Evolutionary conservation across 1,140 invertebrate species (phyloP), one percentile per base, ranked within the genome.

Genomic region (Nebria ingens): DNA sequence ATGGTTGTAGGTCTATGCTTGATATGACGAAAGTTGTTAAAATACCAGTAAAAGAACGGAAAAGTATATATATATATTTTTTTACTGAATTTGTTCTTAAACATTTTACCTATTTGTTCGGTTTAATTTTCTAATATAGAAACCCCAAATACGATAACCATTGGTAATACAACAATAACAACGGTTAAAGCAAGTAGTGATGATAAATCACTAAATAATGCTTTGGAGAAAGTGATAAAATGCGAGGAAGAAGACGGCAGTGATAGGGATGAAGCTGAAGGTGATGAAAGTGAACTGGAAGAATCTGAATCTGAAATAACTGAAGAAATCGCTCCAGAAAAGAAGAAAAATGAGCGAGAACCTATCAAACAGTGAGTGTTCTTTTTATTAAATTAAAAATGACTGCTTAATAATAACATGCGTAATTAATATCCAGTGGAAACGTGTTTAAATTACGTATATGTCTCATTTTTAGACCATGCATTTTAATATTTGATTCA

Each of bases 401-500:
- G 6, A 40, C 25, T 57, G 9, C 21, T 56, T 21, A 15, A 38
- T 54, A 52, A 25, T 56, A 21, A 50, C 19, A 19, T 51, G 19
- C 4, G 12, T 55, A 22, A n/a, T n/a, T n/a, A n/a, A n/a, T n/a
- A n/a, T n/a, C n/a, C n/a, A n/a, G n/a, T n/a, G n/a, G n/a, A n/a
- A n/a, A n/a, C n/a, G n/a, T n/a, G n/a, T n/a, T n/a, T n/a, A n/a
- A n/a, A n/a, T n/a, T n/a, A n/a, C n/a, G n/a, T 56, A 51, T 57
- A 34, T 58, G 53, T 60, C 50, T 66, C 65, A 19, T 59, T 76
- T 77, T 62, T 68, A 84, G 80, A 58, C 92, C 94, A 0, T 92
- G 92, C 67, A 95, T 98, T 65, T 75, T 97, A 53, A 91, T 98
- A 68, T 95, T 97, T 72, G 93, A 98, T 72, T 97, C 94, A 0